phyloP scores from a whole-genome alignment of 2,113 vertebrate species.

The Cygnus buccinator region DNA sequence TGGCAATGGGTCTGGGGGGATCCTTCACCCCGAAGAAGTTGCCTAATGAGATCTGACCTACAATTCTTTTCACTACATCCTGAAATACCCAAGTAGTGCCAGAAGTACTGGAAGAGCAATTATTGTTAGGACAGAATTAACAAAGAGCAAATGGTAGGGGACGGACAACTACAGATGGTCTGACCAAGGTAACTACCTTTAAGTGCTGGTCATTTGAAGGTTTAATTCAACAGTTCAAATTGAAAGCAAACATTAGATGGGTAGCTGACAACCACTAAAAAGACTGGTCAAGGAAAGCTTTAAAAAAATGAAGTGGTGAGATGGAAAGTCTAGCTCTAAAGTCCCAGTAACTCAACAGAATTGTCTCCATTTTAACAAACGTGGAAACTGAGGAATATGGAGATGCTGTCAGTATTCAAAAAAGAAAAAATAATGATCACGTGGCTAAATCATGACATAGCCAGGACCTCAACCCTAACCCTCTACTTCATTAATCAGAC shows the following conservation, averaged over 20 bases:
- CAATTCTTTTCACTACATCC: neutral
- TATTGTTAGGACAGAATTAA: neutral
- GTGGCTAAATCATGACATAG: neutral
- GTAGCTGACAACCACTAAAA: neutral
- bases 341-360: neutral
- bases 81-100: neutral
- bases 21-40: neutral
- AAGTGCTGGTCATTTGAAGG: neutral
- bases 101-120: neutral
- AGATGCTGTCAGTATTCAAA: neutral
- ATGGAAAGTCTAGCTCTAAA: neutral
- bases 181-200: neutral
- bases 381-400: neutral
- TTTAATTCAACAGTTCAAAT: neutral
- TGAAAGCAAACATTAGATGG: neutral
- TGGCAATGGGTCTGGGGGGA: neutral
- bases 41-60: neutral
- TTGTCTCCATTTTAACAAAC: neutral
- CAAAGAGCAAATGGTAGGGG: neutral
- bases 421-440: neutral
- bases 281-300: neutral
- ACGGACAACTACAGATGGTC: neutral
- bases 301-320: fast-evolving
- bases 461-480: neutral
- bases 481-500: fast-evolving